Evolutionary conservation across 2,888 invertebrate genomes (phyloP).

Genomic region (Diadegma fenestrale): DNA sequence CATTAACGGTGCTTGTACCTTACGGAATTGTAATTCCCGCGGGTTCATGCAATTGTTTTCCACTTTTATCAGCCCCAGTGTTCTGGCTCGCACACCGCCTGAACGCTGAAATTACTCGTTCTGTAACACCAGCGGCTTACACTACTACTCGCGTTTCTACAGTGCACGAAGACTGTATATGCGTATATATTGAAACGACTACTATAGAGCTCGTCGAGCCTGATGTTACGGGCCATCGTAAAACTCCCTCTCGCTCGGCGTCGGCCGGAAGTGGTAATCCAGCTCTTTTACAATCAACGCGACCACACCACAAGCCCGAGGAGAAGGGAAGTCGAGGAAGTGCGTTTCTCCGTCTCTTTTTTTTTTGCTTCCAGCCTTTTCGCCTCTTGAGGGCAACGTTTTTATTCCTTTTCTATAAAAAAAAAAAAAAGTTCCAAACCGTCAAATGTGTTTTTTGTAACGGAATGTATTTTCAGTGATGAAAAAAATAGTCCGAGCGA

Average conservation of each 20-base stretch:
- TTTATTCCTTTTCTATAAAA: slow-evolving; percentile 28
- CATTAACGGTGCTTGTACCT: slow-evolving; percentile 57
- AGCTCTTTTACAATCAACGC: slow-evolving; percentile 67
- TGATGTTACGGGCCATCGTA: slow-evolving; percentile 59
- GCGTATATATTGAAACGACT: slow-evolving; percentile 11
- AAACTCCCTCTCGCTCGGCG: slow-evolving; percentile 52
- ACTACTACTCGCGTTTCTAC: slow-evolving; percentile 32
- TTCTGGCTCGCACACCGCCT: slow-evolving; percentile 40
- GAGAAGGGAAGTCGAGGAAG: slow-evolving; percentile 57
- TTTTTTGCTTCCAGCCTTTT: neutral
- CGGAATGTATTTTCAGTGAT: neutral
- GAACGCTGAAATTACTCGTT: slow-evolving; percentile 61
- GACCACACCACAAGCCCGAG: slow-evolving; percentile 39
- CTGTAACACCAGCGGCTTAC: slow-evolving; percentile 18
- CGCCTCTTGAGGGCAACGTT: neutral
- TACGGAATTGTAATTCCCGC: slow-evolving; percentile 59
- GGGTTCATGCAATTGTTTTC: slow-evolving; percentile 65
- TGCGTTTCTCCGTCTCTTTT: slow-evolving; percentile 15
- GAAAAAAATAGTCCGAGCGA: slow-evolving; percentile 12
- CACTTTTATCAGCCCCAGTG: slow-evolving; percentile 65
- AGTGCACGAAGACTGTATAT: slow-evolving; percentile 2
- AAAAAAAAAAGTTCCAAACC: too few relatives aligned
- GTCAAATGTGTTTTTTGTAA: too few relatives aligned
- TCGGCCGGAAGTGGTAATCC: slow-evolving; percentile 67
- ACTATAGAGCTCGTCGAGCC: slow-evolving; percentile 32